A percentile compares a stretch with the other conserved stretches of the same genome.
Conservation (phyloP, 2,888 invertebrate genomes). For the Tanytarsus gracilentus region DNA sequence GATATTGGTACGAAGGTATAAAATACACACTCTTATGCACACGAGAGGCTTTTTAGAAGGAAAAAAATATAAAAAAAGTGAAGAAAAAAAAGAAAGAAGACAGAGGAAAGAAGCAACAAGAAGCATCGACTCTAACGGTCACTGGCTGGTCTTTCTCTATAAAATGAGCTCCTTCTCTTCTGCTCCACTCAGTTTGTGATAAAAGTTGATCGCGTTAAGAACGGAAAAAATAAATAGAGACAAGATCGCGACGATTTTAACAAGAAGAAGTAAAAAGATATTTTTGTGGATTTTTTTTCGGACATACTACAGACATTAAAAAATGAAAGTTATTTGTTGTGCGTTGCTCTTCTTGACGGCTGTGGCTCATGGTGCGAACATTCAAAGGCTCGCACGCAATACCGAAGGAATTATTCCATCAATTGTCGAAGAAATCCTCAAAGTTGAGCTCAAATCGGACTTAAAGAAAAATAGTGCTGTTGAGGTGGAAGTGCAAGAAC, state of each 20-base stretch:
- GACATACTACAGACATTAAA: background rate
- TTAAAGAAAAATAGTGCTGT: conserved; percentile 15
- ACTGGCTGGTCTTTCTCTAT: conserved; percentile 26
- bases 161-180: conserved; percentile 19
- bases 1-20: too few species aligned
- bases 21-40: too few species aligned
- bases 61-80: conserved; percentile 17
- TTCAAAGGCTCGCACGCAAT: conserved; percentile 6
- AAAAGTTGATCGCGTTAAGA: conserved; percentile 21
- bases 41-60: background rate
- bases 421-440: conserved; percentile 22
- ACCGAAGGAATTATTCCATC: conserved; percentile 7
- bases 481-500: conserved; percentile 2
- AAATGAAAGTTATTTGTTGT: conserved; percentile 9
- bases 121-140: conserved; percentile 24
- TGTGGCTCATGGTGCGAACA: background rate
- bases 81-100: conserved; percentile 26
- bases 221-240: background rate
- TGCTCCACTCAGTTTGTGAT: conserved; percentile 28
- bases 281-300: background rate
- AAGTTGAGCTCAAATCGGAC: conserved; percentile 19
- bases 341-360: conserved; percentile 7
- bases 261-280: background rate
- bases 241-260: background rate
- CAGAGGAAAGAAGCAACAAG: conserved; percentile 19